Evolutionary conservation across 2,888 invertebrate species (phyloP).

Genomic region (Biston betularia): DNA sequence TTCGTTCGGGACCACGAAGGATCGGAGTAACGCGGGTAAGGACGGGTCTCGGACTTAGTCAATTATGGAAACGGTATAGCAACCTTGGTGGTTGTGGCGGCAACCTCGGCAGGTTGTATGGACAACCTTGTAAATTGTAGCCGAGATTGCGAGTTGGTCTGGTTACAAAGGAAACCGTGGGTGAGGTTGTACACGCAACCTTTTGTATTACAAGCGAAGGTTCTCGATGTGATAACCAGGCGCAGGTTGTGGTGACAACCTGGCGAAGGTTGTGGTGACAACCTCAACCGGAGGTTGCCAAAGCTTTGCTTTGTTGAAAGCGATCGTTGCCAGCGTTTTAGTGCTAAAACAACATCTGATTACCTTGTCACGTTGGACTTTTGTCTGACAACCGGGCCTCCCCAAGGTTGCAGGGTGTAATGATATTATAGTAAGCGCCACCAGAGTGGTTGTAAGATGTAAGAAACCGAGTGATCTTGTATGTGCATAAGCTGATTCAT

Average conservation of each 20-base stretch:
- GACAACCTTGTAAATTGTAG: background rate
- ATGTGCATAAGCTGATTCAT: constrained; percentile 19
- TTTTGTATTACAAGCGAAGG: background rate
- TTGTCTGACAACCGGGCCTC: constrained; percentile 10
- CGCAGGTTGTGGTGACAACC: too few species aligned
- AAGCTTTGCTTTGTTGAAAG: background rate
- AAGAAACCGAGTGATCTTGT: constrained; percentile 43
- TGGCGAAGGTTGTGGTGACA: constrained; percentile 1
- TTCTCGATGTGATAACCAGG: background rate
- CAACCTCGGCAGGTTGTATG: constrained; percentile 4
- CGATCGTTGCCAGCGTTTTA: constrained; percentile 11
- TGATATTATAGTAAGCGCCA: constrained; percentile 33
- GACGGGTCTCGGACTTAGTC: constrained; percentile 46
- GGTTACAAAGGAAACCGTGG: background rate
- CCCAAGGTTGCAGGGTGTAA: constrained; percentile 21
- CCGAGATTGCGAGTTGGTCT: background rate
- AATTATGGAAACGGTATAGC: constrained; percentile 44
- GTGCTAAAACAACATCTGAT: background rate
- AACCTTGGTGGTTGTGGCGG: constrained; percentile 13
- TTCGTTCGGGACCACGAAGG: constrained; percentile 41
- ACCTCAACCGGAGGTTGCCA: background rate
- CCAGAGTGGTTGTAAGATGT: constrained; percentile 28
- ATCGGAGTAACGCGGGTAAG: constrained; percentile 16
- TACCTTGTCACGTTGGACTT: background rate
- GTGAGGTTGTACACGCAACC: constrained; percentile 1